phyloP scores from a whole-genome alignment of 2,888 invertebrate species.

The Eudemis profundana region DNA sequence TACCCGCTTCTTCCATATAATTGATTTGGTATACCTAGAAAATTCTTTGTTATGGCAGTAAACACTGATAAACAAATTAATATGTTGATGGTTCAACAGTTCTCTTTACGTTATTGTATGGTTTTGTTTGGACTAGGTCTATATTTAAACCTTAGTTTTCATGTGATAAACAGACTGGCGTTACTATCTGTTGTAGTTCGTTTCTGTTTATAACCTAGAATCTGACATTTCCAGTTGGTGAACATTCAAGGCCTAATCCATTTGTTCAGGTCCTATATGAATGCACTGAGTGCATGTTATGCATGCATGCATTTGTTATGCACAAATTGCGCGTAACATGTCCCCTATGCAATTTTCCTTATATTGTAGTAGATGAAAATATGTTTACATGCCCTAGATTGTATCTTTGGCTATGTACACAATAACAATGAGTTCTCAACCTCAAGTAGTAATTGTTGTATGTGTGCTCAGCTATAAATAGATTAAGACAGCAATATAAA shows the following conservation, averaged over 20 bases:
- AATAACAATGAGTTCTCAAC: not conserved
- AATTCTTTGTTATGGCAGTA: not conserved
- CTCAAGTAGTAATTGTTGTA: not conserved
- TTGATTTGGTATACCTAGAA: not conserved
- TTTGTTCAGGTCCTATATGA: conserved; percentile 23
- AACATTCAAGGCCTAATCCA: conserved; percentile 35
- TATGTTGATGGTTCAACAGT: conserved; percentile 4
- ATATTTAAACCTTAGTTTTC: conserved; percentile 12
- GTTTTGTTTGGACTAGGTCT: conserved; percentile 14
- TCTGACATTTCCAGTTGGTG: conserved; percentile 28
- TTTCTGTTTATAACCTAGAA: conserved; percentile 36
- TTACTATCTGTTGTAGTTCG: not conserved
- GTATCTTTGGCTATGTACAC: conserved; percentile 1
- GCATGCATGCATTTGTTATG: conserved; percentile 1
- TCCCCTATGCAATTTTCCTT: not conserved
- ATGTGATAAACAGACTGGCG: not conserved
- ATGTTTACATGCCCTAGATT: conserved; percentile 25
- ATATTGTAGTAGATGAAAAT: not conserved
- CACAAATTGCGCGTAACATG: conserved; percentile 5
- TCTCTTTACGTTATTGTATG: not conserved
- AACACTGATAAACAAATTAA: conserved; percentile 22
- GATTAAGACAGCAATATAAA: not conserved
- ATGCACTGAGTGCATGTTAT: conserved; percentile 20
- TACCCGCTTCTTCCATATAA: not conserved
- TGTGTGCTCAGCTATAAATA: not conserved